Base-by-base conservation (phyloP, 2,888 invertebrate species). In the Busseola fusca region DNA sequence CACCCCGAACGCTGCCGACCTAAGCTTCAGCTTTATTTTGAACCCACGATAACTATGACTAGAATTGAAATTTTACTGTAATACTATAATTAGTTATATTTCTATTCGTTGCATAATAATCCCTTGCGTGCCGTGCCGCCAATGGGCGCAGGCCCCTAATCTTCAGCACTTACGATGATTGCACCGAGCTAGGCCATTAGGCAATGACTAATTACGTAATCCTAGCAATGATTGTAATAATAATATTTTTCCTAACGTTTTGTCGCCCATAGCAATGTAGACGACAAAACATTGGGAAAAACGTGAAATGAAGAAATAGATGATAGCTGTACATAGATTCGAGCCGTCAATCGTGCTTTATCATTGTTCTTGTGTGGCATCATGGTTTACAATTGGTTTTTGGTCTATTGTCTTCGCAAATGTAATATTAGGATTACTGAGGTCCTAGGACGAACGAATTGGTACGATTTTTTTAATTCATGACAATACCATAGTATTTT, bases 161-260 rank as follows among this genome's bases (percentile, higher is more conserved):
- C 42, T 72, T 56, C 12, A 52, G 65, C 25, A 73, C 64, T 74
- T 59, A 69, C 10, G 52, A 42, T 73, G 70, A 84, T 78, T 78
- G 62, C 74, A 42, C 52, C 1, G 10, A 64, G 65, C 34, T 52
- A 25, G 52, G 54, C 50, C 78, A 81, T 80, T 80, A 80, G 58
- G 64, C 72, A 72, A 72, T 40, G 30, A n/a, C 25, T 69, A 70
- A 81, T 70, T 66, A 56, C 67, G 69, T 71, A 81, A 73, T 54
- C 37, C 57, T 64, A 59, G 50, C 40, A n/a, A 52, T 52, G 59
- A 60, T 58, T 50, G 54, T 69, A 60, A 69, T 78, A 60, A 69
- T 78, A 66, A 59, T 64, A 80, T 70, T n/a, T n/a, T n/a, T n/a
- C n/a, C n/a, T n/a, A 80, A 65, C 40, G 7, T 34, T 34, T n/a